Conservation (phyloP, 2,113 vertebrate species). For the Alouatta palliata region DNA sequence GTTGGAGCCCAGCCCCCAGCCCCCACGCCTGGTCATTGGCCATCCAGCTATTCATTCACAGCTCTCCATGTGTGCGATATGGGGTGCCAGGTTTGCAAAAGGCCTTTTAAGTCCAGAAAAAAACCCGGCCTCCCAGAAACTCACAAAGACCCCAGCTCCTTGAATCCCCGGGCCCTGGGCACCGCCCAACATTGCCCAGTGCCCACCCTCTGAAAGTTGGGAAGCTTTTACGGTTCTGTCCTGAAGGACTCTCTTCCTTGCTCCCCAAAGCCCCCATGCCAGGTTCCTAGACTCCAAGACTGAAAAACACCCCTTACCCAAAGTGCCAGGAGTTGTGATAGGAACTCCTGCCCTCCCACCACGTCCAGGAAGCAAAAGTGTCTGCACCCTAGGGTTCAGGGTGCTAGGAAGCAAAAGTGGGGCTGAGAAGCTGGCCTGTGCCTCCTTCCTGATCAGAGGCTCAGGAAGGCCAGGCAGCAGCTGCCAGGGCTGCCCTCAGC, state of each 20-base stretch:
- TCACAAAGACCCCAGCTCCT: background rate
- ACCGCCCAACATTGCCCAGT: background rate
- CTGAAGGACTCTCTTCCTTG: background rate
- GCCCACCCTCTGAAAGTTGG: background rate
- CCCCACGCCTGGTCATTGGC: background rate
- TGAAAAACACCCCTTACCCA: background rate
- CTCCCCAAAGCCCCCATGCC: background rate
- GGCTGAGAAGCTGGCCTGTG: background rate
- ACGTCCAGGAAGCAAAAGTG: background rate
- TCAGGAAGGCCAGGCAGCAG: constrained; percentile 44
- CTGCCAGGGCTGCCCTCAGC: constrained; percentile 64
- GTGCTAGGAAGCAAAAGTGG: background rate
- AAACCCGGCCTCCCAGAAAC: background rate
- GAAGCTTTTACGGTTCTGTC: background rate
- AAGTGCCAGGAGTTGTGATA: background rate
- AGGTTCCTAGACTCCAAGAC: background rate
- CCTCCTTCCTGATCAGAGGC: background rate
- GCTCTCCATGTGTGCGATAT: background rate
- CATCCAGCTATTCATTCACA: background rate
- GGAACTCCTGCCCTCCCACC: background rate
- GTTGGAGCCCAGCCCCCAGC: background rate
- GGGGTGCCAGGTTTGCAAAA: background rate
- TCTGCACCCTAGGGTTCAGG: background rate
- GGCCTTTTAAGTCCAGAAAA: background rate
- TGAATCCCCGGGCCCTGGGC: background rate